A percentile compares a stretch with the other conserved stretches of the same genome.
These are phyloP conservation scores for Sylvicapra grimmia DNA, from an alignment of 2,113 vertebrate genomes.

Conservation along the genomic window DNA sequence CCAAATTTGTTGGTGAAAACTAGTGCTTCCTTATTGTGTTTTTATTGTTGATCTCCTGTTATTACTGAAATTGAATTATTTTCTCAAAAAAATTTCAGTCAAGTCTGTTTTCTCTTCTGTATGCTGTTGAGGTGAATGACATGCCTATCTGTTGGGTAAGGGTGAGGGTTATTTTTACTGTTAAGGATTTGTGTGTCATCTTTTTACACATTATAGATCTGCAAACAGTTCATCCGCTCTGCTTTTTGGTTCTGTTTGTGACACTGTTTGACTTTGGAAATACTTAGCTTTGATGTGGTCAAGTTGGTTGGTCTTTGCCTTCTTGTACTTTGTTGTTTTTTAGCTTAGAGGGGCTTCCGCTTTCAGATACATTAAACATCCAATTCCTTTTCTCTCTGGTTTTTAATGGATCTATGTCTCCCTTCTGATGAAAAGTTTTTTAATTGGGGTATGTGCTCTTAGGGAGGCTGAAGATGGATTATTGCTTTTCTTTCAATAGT, in stretches of 20 bases:
- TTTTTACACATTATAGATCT: not conserved
- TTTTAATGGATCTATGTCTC: not conserved
- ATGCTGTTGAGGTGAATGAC: not conserved
- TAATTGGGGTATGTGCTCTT: not conserved
- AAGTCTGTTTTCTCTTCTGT: not conserved
- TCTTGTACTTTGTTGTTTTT: conserved; percentile 16
- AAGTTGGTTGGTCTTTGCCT: not conserved
- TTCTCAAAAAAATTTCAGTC: not conserved
- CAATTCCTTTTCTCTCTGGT: not conserved
- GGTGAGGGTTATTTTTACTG: not conserved
- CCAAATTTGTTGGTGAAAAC: not conserved
- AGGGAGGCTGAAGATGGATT: not conserved
- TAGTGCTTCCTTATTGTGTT: not conserved
- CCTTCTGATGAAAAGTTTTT: conserved; percentile 4
- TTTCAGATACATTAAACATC: conserved; percentile 9
- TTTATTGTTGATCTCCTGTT: not conserved
- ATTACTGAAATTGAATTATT: not conserved
- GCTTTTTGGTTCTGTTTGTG: conserved; percentile 4
- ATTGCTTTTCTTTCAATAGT: not conserved
- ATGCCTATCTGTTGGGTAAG: not conserved
- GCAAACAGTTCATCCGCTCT: not conserved
- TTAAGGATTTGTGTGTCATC: not conserved
- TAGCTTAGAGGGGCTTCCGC: not conserved
- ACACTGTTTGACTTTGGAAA: conserved; percentile 4
- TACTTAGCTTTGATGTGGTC: conserved; percentile 5